These are phyloP conservation scores for Dinothrombium tinctorium DNA, from an alignment of 1,140 invertebrate genomes.

Conservation along the genomic window DNA sequence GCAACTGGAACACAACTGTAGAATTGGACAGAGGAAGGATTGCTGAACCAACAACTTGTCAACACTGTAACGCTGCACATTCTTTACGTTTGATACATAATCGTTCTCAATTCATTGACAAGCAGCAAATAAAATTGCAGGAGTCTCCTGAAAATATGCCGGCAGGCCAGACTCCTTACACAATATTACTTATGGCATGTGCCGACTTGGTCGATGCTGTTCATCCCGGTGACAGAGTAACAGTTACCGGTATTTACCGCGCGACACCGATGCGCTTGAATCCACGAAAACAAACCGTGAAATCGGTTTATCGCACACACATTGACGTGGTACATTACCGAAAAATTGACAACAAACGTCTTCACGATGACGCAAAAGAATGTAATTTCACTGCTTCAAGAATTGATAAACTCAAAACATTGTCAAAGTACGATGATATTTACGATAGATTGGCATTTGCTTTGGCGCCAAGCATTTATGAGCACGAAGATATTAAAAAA, in stretches of 20 bases:
- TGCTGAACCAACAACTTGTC: slow-evolving; percentile 76
- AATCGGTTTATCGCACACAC: slow-evolving; percentile 79
- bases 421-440: slow-evolving; percentile 64
- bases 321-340: slow-evolving; percentile 91
- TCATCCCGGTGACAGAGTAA: slow-evolving; percentile 70
- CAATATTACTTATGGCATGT: slow-evolving; percentile 70
- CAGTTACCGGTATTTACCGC: slow-evolving; percentile 84
- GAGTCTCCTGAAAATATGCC: slow-evolving; percentile 98
- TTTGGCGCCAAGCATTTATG: slow-evolving; percentile 93
- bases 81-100: slow-evolving; percentile 86
- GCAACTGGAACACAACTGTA: slow-evolving; percentile 47
- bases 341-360: slow-evolving; percentile 57
- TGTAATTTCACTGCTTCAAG: slow-evolving; percentile 52
- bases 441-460: slow-evolving; percentile 77
- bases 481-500: slow-evolving; percentile 95
- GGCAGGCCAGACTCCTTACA: slow-evolving; percentile 88
- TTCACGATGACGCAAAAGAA: slow-evolving; percentile 46
- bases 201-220: slow-evolving; percentile 85
- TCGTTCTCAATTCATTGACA: slow-evolving; percentile 83
- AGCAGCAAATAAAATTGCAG: slow-evolving; percentile 92
- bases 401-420: slow-evolving; percentile 49
- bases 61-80: slow-evolving; percentile 76
- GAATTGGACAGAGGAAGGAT: slow-evolving; percentile 77
- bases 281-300: slow-evolving; percentile 54
- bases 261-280: slow-evolving; percentile 63